phyloP scores from a whole-genome alignment of 1,140 invertebrate species.

The Aplysia californica region DNA sequence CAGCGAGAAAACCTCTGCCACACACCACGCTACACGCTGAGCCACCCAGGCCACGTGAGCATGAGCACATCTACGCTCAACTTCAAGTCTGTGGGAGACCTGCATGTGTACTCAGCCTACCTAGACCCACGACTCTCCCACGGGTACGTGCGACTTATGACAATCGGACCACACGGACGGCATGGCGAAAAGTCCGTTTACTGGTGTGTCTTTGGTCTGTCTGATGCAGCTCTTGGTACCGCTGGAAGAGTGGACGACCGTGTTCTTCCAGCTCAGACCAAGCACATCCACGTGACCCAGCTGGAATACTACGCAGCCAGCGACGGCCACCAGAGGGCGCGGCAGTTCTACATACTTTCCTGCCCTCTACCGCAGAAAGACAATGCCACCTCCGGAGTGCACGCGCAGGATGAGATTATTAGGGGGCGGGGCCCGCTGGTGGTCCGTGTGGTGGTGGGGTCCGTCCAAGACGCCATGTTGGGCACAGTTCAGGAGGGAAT shows the following conservation, averaged over 20 bases:
- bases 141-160: constrained; percentile 15
- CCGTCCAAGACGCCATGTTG: not conserved
- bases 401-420: too few relatives aligned
- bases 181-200: not conserved
- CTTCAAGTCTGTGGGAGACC: constrained; percentile 15
- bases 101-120: constrained; percentile 29
- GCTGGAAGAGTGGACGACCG: too few relatives aligned
- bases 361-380: not conserved
- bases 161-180: constrained; percentile 7
- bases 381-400: not conserved
- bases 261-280: too few relatives aligned
- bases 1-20: too few relatives aligned
- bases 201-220: constrained; percentile 35
- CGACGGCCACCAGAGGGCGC: not conserved
- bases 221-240: too few relatives aligned
- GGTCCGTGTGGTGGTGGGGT: not conserved
- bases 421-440: not conserved
- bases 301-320: constrained; percentile 24
- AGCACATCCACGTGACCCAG: too few relatives aligned
- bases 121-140: not conserved
- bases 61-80: too few relatives aligned
- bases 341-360: constrained; percentile 20
- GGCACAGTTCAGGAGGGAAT: not conserved
- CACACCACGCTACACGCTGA: too few relatives aligned
- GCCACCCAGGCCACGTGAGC: too few relatives aligned